phyloP scores from a whole-genome alignment of 2,797 vertebrate genomes.

The Apogon talboti region DNA sequence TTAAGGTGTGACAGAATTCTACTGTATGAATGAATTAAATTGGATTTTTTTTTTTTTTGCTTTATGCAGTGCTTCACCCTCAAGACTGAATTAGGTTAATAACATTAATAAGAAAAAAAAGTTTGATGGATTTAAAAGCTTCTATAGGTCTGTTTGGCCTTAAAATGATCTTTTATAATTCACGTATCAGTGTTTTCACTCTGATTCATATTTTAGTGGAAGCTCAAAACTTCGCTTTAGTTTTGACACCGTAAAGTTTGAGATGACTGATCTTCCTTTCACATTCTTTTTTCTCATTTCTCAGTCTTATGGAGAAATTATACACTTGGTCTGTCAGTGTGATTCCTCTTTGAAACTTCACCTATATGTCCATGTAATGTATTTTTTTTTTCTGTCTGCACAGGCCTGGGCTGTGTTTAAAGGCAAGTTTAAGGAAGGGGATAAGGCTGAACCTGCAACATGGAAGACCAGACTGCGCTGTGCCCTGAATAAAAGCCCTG shows the following conservation, averaged over 20 bases:
- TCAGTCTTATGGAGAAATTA: neutral
- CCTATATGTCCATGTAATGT: neutral
- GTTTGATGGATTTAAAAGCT: neutral
- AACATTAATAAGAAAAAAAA: too few relatives aligned
- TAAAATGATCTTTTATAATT: neutral
- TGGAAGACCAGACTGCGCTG: slow-evolving; percentile 99
- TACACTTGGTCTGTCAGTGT: too few relatives aligned
- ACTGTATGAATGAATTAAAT: neutral
- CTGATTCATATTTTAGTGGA: neutral
- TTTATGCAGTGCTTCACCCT: slow-evolving; percentile 2
- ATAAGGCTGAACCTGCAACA: slow-evolving; percentile 96
- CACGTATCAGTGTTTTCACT: neutral
- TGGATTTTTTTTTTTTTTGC: neutral
- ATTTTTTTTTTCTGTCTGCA: neutral
- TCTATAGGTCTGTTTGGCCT: neutral
- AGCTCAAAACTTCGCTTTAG: neutral
- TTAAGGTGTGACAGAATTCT: slow-evolving; percentile 86
- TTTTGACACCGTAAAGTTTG: neutral
- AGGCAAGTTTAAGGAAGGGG: slow-evolving; percentile 98
- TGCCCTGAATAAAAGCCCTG: slow-evolving; percentile 98
- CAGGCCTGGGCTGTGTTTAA: slow-evolving; percentile 99
- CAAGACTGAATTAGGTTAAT: neutral
- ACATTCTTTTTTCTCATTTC: too few relatives aligned
- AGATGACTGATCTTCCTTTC: neutral
- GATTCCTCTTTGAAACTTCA: neutral